These are phyloP conservation scores for Hippolais icterina DNA, from an alignment of 2,113 vertebrate species.

Conservation along the genomic window DNA sequence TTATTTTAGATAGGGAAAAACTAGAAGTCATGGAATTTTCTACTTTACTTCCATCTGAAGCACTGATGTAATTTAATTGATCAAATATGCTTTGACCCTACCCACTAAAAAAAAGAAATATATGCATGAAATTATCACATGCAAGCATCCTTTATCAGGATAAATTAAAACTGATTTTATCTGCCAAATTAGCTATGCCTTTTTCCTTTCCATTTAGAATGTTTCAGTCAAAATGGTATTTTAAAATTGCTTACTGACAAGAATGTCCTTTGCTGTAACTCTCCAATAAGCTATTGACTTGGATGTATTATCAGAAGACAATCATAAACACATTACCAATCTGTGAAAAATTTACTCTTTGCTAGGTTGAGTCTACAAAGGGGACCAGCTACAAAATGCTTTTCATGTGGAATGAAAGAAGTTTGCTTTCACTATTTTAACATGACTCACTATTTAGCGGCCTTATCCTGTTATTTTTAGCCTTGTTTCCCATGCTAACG, in stretches of 20 bases:
- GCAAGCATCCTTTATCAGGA: background rate
- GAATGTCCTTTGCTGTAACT: background rate
- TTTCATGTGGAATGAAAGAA: background rate
- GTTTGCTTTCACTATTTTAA: slow-evolving; percentile 53
- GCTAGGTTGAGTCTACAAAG: background rate
- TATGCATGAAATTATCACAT: background rate
- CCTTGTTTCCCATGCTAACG: slow-evolving; percentile 28
- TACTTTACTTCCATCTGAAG: background rate
- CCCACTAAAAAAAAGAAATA: background rate
- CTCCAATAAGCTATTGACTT: background rate
- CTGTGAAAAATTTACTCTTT: background rate
- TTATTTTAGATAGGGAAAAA: background rate
- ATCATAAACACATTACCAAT: background rate
- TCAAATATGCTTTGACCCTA: background rate
- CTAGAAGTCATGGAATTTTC: background rate
- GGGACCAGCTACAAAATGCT: background rate
- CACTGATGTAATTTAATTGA: background rate
- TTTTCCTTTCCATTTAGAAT: background rate
- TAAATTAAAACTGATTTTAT: background rate
- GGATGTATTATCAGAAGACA: background rate
- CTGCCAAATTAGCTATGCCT: background rate
- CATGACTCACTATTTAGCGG: slow-evolving; percentile 31
- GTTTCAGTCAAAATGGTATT: background rate
- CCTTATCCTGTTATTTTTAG: slow-evolving; percentile 57
- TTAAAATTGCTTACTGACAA: background rate